Evolutionary conservation across 2,888 invertebrate species (phyloP).

Genomic region (Biston stratarius): DNA sequence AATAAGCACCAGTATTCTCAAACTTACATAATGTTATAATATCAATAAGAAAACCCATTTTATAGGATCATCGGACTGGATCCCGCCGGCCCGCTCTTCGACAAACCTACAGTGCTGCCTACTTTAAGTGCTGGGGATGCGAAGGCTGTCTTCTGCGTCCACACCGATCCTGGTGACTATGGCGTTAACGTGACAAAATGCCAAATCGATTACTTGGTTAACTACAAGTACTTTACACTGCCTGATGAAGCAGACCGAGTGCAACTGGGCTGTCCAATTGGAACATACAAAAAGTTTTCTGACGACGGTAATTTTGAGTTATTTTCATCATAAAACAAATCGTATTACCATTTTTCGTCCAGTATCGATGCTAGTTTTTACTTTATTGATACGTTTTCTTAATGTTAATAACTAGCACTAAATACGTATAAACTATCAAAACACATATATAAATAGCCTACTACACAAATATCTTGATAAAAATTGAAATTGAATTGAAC

Average conservation of each 20-base stretch:
- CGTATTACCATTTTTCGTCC: no score
- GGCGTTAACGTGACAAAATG: conserved; percentile 71
- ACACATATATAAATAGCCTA: no score
- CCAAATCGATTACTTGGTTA: background rate
- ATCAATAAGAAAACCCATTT: background rate
- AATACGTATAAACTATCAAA: no score
- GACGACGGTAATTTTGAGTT: background rate
- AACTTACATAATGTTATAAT: background rate
- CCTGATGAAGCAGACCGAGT: background rate
- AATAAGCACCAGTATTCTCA: no score
- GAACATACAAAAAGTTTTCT: background rate
- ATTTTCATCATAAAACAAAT: background rate
- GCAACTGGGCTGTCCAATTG: conserved; percentile 2
- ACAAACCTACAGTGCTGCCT: conserved; percentile 49
- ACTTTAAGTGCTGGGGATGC: conserved; percentile 37
- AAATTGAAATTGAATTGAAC: no score
- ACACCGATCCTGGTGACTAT: conserved; percentile 83
- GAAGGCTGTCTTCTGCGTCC: conserved; percentile 84
- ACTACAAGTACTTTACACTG: background rate
- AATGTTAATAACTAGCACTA: no score
- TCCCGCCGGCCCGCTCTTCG: conserved; percentile 77
- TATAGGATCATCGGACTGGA: conserved; percentile 59
- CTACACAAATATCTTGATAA: no score
- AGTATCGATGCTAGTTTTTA: no score
- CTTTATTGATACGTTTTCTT: no score